Evolutionary conservation across 2,113 vertebrate genomes (phyloP), one percentile per base, ranked within the genome.

Genomic region (Cyprinodon variegatus): DNA sequence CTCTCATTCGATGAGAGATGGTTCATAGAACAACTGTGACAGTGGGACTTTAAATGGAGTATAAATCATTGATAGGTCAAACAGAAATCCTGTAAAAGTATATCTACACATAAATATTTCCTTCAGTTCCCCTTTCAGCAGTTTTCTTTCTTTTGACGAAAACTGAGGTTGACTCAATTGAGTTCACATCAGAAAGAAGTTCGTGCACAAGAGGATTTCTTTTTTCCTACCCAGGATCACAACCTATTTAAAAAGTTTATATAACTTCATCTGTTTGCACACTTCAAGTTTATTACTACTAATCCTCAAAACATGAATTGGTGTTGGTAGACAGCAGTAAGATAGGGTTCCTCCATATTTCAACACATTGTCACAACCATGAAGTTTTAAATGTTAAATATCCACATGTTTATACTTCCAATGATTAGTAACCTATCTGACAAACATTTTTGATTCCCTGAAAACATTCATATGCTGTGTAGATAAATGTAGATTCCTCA

Each of bases 21-120:
- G 1, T 61, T 36, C 61, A 38, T 38, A 17, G 36, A 62, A 14
- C 37, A 40, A 61, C 14, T 48, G 41, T 63, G 59, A 59, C 13
- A 57, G 38, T 60, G 62, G 40, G 64, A 45, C 3, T 14, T 22
- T 38, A 69, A 39, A 64, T 53, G 13, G 20, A 80, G 15, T 57
- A 74, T 74, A 3, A 48, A 74, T 72, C 5, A 62, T 17, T 13
- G 17, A 69, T 20, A 61, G 22, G 6, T 66, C 10, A 61, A 65
- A 70, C 48, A 46, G n/a, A 43, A 65, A 41, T 20, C 4, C 10
- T 14, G 29, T 59, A 3, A 60, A 53, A 65, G 3, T 7, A 57
- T 63, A 61, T 40, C 50, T 53, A 53, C 50, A 53, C 50, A 57
- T 57, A 57, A 22, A 22, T 20, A 39, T 60, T 72, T 66, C 3